Evolutionary conservation across 2,797 vertebrate species (phyloP).

Genomic region (Delichon dasypus): DNA sequence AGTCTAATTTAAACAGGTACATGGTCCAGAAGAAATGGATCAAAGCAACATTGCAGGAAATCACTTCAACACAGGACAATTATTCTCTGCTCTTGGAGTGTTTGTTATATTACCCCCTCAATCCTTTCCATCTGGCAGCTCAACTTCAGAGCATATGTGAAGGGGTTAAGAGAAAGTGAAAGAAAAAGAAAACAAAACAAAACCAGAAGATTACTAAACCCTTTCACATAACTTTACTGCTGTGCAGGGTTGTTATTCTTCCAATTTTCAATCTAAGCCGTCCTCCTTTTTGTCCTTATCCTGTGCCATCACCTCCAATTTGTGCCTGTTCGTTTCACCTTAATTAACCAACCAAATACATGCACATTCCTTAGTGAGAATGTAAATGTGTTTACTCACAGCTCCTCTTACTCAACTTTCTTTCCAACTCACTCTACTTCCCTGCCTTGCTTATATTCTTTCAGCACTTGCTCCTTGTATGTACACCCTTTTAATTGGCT

Average conservation of each 20-base stretch:
- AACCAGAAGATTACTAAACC: background rate
- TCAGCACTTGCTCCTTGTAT: background rate
- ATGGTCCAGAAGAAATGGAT: background rate
- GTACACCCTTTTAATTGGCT: background rate
- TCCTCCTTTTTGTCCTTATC: background rate
- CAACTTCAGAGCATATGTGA: background rate
- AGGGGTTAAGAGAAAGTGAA: background rate
- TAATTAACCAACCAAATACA: constrained; percentile 16
- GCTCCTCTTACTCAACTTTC: background rate
- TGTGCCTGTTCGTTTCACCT: background rate
- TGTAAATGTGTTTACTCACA: background rate
- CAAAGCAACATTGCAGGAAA: background rate
- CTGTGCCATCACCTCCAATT: background rate
- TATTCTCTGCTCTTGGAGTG: background rate
- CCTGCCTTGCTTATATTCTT: background rate
- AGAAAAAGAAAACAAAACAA: background rate
- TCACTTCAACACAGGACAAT: background rate
- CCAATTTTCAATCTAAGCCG: background rate
- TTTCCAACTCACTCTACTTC: background rate
- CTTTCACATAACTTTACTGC: background rate
- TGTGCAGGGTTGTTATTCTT: background rate
- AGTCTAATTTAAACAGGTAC: background rate
- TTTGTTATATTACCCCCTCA: background rate
- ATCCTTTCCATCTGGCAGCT: background rate
- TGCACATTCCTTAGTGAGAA: background rate